Base-by-base conservation (phyloP, 2,113 vertebrate species). In the Catharus fuscescens region DNA sequence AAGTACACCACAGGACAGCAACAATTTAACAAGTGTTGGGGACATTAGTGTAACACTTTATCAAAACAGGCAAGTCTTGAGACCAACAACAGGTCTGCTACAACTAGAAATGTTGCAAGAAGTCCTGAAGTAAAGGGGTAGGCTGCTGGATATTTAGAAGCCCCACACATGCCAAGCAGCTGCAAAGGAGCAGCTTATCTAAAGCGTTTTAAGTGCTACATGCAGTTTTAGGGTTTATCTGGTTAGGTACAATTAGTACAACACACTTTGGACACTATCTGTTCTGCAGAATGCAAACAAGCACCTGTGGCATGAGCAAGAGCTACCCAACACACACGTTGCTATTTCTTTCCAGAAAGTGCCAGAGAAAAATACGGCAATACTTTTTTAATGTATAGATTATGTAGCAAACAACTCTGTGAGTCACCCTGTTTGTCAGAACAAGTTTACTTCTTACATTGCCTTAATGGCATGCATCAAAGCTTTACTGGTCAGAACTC, bases 321-420 rank as follows among this genome's bases (percentile, higher is more conserved):
- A 34, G 24, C 47, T 50, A 66, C 9, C 17, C 19, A 86, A 84
- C 1, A 11, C n/a, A 60, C 5, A 15, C 0, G 0, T 18, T 44
- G 44, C 18, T 72, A 15, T 21, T 62, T 88, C 60, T 19, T 86
- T 84, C 56, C 52, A 87, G 69, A 67, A 62, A 62, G 56, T 3
- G 2, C 12, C 80, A 84, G 23, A 57, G 10, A 90, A 45, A 88
- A 81, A 89, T 5, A 61, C 2, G 57, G 52, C 65, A 78, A 38
- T 53, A 62, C 32, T 59, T 73, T 53, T 45, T 53, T 45, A 88
- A 73, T 25, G 17, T 29, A 52, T 8, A 77, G 52, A 80, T 40
- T 61, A 42, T n/a, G 53, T 2, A 20, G 50, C 69, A 77, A 94
- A 82, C 32, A 54, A 36, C 14, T 52, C 26, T 82, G 62, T 31